Base-by-base conservation (phyloP, 2,888 invertebrate species). In the Eupithecia dodoneata region DNA sequence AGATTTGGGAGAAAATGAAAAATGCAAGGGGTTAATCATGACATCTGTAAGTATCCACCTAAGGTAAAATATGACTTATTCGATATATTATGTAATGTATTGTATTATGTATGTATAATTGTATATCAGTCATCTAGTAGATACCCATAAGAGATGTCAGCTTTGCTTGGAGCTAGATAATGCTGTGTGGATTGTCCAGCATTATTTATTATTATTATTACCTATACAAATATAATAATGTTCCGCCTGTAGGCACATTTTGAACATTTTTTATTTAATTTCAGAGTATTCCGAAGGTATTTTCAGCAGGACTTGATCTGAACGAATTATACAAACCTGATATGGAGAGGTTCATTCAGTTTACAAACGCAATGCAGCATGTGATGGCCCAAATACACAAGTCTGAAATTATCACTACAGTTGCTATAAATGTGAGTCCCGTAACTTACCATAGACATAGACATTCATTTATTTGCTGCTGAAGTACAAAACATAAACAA, bases 241-340 rank as follows among this genome's bases (percentile, higher is more conserved):
- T 59, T 3, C 6, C 9, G 59, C 59, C 9, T 59, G 59, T 59
- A 59, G 41, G 3, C 65, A 41, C 13, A 49, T 12, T 9, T 66
- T 7, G 6, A 9, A 66, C 30, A 69, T 55, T 9, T 9, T 44
- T 0, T 0, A 42, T 55, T 72, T 59, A 4, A 63, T 84, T 84
- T 66, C 86, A 96, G 96, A 93, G 94, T 41, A 90, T 95, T 0
- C 95, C 96, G 66, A 95, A 94, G 52, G 93, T 97, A 69, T 98
- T 98, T 87, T 96, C 96, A 30, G 97, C 96, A n/a, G 98, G 98
- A 4, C 86, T 98, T 78, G 98, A 98, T 85, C 96, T 98, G 66
- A 90, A 96, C 84, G 98, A 98, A 92, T 96, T 98, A 96, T 97
- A 97, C 86, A 96, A 97, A 86, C 96, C 97, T 0, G 95, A 97